Evolutionary conservation across 2,888 invertebrate species (phyloP).

Genomic region (Dryadula phaetusa): DNA sequence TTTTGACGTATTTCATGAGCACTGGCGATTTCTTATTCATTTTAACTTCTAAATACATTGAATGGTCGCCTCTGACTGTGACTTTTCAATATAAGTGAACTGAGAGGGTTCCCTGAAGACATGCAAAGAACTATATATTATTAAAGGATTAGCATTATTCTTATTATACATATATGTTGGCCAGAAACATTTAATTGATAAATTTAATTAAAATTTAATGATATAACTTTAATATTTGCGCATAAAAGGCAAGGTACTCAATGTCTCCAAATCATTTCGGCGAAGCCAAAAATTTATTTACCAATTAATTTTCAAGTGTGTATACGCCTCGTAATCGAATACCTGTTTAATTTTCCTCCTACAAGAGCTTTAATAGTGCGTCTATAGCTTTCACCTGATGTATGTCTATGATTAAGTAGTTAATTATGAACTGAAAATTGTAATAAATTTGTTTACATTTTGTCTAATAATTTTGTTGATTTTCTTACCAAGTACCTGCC

Average conservation of each 20-base stretch:
- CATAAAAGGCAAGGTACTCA: neutral
- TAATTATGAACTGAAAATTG: constrained; percentile 48
- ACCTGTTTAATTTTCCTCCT: constrained; percentile 43
- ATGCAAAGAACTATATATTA: no score
- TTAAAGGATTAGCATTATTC: no score
- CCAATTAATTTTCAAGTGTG: constrained; percentile 33
- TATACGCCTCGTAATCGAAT: constrained; percentile 36
- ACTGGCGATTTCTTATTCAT: no score
- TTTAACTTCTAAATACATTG: no score
- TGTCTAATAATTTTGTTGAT: neutral
- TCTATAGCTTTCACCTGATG: constrained; percentile 40
- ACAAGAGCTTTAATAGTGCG: constrained; percentile 45
- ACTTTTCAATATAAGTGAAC: no score
- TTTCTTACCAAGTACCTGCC: neutral
- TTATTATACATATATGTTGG: no score
- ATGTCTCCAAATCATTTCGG: constrained; percentile 19
- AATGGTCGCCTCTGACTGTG: no score
- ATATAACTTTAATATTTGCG: constrained; percentile 1
- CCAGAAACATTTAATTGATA: neutral
- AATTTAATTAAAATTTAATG: constrained; percentile 2
- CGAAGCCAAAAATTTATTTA: constrained; percentile 29
- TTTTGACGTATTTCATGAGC: no score
- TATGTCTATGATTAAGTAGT: constrained; percentile 48
- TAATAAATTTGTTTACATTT: constrained; percentile 33
- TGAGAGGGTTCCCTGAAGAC: no score